Conservation (phyloP, 1,140 invertebrate genomes). For the Cherax quadricarinatus region DNA sequence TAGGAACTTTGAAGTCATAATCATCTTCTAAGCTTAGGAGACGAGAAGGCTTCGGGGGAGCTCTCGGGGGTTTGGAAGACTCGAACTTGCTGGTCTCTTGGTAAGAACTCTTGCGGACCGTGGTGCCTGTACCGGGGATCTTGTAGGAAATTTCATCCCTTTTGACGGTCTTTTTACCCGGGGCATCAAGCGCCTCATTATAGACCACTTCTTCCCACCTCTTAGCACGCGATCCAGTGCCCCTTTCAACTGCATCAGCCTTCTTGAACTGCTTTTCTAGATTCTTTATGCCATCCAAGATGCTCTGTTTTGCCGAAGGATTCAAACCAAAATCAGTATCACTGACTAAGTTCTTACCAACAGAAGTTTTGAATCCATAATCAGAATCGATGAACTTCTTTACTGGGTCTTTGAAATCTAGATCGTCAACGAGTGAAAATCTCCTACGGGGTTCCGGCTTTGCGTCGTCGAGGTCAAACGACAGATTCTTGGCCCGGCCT, state of each 20-base stretch:
- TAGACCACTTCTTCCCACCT: slow-evolving; percentile 59
- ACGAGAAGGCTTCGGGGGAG: slow-evolving; percentile 49
- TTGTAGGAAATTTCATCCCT: slow-evolving; percentile 50
- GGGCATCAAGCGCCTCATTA: slow-evolving; percentile 33
- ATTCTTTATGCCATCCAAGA: slow-evolving; percentile 41
- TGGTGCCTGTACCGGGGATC: slow-evolving; percentile 51
- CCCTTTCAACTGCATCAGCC: slow-evolving; percentile 42
- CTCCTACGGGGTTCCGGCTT: slow-evolving; percentile 37
- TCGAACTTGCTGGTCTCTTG: slow-evolving; percentile 53
- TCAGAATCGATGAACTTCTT: slow-evolving; percentile 39
- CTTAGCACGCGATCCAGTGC: background rate
- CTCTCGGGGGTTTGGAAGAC: slow-evolving; percentile 53
- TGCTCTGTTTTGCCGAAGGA: slow-evolving; percentile 5
- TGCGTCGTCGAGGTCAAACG: slow-evolving; percentile 46
- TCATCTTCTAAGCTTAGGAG: slow-evolving; percentile 59
- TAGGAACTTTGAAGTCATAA: slow-evolving; percentile 43
- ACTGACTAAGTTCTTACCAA: slow-evolving; percentile 11
- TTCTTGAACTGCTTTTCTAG: slow-evolving; percentile 53
- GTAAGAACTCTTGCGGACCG: slow-evolving; percentile 59
- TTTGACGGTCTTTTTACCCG: slow-evolving; percentile 54
- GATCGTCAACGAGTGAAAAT: slow-evolving; percentile 50
- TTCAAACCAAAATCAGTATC: slow-evolving; percentile 8
- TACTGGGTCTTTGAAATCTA: slow-evolving; percentile 46
- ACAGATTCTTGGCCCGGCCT: slow-evolving; percentile 33
- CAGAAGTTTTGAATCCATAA: slow-evolving; percentile 35